These are phyloP conservation scores for Phengaris arion DNA, from an alignment of 2,888 invertebrate species.

Conservation along the genomic window DNA sequence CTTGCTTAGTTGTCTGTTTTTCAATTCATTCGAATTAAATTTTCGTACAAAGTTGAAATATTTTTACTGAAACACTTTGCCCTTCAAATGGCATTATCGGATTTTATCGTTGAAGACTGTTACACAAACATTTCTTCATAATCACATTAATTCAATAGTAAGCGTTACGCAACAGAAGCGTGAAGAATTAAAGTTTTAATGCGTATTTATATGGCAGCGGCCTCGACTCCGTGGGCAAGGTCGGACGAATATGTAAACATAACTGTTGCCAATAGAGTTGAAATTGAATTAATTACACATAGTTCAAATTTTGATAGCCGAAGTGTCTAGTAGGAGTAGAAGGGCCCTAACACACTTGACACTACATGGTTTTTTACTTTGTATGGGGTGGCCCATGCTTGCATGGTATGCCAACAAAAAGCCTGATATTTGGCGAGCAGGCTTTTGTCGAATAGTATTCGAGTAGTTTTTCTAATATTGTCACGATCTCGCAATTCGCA, in stretches of 20 bases:
- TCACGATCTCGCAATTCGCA: too few relatives aligned
- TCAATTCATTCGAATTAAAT: neutral
- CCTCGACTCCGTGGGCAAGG: slow-evolving; percentile 16
- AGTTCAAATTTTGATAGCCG: neutral
- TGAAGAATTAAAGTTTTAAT: slow-evolving; percentile 9
- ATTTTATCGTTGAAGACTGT: slow-evolving; percentile 17
- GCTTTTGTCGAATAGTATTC: too few relatives aligned
- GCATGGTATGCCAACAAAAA: too few relatives aligned
- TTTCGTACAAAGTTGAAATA: too few relatives aligned
- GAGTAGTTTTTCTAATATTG: too few relatives aligned
- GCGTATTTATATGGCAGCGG: slow-evolving; percentile 24
- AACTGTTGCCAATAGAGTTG: neutral
- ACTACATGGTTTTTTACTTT: too few relatives aligned
- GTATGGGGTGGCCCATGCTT: too few relatives aligned
- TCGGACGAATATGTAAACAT: slow-evolving; percentile 22
- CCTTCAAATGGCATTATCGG: neutral
- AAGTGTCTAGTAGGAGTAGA: neutral
- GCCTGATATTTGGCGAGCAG: too few relatives aligned
- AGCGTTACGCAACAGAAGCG: slow-evolving; percentile 25
- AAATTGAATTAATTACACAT: neutral
- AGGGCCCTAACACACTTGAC: too few relatives aligned
- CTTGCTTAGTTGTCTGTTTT: neutral
- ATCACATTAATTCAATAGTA: slow-evolving; percentile 17
- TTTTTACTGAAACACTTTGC: neutral
- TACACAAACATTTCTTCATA: slow-evolving; percentile 19